Base-by-base conservation (phyloP, 2,888 invertebrate genomes). In the Calameuta filiformis region DNA sequence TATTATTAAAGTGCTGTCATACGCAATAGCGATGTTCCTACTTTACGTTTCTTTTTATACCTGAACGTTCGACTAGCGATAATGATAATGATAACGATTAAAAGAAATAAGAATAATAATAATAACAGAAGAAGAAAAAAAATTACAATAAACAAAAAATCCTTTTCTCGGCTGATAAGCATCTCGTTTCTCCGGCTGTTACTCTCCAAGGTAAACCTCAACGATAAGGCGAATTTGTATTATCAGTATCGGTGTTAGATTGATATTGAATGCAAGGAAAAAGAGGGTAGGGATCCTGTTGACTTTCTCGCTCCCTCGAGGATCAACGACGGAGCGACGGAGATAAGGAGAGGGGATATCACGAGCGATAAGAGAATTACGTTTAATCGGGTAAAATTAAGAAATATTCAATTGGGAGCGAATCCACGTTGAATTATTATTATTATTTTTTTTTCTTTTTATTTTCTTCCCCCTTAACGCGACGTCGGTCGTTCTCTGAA, bases 21-120 rank as follows among this genome's bases (percentile, higher is more conserved):
- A 86, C 82, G 86, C 86, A 86, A 86, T 88, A 88, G 87, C 86
- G 85, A 86, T 88, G 88, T 89, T 88, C 87, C 87, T 86, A 88
- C 86, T 85, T 87, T 88, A 83, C 81, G 80, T 86, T 87, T 86
- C 79, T 85, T 87, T 83, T 86, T 85, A 85, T 87, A 84, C 83
- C 81, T 81, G 34, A 85, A 82, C 81, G 84, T 86, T 85, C 83
- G 56, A 56, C 56, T 23, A 56, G 56, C 12, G 12, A 0, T 37
- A 37, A 37, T 56, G 56, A 56, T 56, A 56, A 56, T 23, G 56
- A 56, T 56, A 6, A 56, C 2, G 12, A 35, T 35, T 35, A 3
- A 1, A 3, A 35, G 12, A 12, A 15, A 56, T 23, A 56, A 23
- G 1, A 23, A 56, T 23, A 56, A 56, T 15, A 40, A 40, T 15